Percentiles rank a stretch among this genome's conserved stretches.
Evolutionary conservation across 2,797 vertebrate species (phyloP).

Genomic region (Orientallactaga sibirica): DNA sequence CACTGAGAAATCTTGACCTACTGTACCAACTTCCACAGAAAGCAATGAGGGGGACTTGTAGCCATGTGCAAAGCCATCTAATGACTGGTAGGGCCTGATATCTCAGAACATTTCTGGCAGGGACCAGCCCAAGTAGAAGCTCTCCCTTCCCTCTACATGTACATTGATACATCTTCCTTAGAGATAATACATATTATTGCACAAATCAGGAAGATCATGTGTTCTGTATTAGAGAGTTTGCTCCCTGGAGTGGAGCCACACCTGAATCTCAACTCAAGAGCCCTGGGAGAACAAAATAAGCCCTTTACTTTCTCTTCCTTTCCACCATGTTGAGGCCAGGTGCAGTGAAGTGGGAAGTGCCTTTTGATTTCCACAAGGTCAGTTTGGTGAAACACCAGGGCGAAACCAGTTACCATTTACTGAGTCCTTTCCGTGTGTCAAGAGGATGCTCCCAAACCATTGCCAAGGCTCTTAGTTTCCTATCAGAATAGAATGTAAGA

Average conservation of each 20-base stretch:
- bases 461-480: too few relatives aligned
- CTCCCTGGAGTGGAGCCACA: background rate
- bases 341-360: background rate
- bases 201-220: background rate
- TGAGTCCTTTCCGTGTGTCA: background rate
- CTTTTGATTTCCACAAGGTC: background rate
- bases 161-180: too few relatives aligned
- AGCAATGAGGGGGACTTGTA: background rate
- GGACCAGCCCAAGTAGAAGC: too few relatives aligned
- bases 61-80: background rate
- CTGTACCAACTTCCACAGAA: background rate
- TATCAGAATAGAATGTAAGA: too few relatives aligned
- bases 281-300: background rate
- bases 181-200: too few relatives aligned
- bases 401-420: background rate
- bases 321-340: background rate
- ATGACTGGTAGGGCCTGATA: background rate
- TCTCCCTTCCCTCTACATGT: too few relatives aligned
- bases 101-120: background rate
- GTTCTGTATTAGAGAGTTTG: background rate
- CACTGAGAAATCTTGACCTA: slow-evolving; percentile 19
- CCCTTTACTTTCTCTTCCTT: background rate
- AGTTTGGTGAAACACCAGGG: background rate
- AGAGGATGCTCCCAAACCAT: too few relatives aligned
- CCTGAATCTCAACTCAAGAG: background rate